Percentiles rank a stretch among this genome's conserved stretches.
Evolutionary conservation across 2,888 invertebrate species (phyloP).

Genomic region (Melanostoma scalare): DNA sequence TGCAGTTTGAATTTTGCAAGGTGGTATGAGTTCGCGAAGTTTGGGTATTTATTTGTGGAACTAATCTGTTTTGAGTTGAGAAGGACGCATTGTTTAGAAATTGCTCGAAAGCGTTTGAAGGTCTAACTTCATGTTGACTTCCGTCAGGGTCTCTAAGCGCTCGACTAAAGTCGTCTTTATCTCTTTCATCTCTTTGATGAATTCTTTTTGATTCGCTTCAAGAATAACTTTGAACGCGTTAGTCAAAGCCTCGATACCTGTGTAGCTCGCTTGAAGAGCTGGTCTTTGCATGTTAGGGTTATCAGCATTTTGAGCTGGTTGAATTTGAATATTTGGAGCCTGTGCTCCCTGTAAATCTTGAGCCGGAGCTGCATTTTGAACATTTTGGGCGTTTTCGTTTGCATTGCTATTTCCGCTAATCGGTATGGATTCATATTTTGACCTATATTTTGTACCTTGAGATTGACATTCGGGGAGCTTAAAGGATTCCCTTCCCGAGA

Average conservation of each 20-base stretch:
- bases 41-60: neutral
- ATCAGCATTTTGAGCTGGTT: neutral
- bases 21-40: neutral
- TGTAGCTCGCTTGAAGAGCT: neutral
- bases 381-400: too few species aligned
- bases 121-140: conserved; percentile 1
- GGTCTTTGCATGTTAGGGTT: neutral
- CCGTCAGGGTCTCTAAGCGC: neutral
- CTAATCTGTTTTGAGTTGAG: neutral
- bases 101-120: conserved; percentile 13
- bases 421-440: too few species aligned
- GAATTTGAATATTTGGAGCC: neutral
- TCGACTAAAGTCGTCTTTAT: conserved; percentile 12
- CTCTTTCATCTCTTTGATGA: conserved; percentile 6
- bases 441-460: too few species aligned
- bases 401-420: too few species aligned
- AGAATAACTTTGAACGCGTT: conserved; percentile 9
- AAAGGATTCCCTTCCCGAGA: too few species aligned
- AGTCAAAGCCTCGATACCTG: neutral
- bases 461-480: too few species aligned
- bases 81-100: neutral
- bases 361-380: too few species aligned
- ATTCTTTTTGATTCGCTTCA: conserved; percentile 16
- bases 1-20: neutral
- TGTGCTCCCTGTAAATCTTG: neutral